A percentile compares a stretch with the other conserved stretches of the same genome.
These are phyloP conservation scores for Ochropleura leucogaster DNA, from an alignment of 2,888 invertebrate species.

Conservation along the genomic window DNA sequence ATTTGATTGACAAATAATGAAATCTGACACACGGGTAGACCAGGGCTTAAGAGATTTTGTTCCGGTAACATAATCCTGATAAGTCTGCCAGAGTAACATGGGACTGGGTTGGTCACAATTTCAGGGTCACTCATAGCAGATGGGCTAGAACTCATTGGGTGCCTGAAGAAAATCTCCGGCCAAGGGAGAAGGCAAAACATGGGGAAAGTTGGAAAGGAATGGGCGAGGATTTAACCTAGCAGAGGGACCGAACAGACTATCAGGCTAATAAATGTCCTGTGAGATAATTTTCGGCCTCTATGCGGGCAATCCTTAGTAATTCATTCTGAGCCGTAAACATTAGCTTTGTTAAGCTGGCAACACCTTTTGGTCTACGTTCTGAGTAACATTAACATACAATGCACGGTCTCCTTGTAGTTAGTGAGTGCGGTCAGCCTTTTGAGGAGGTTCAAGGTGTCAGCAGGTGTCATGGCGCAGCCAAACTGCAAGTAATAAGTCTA, in stretches of 20 bases:
- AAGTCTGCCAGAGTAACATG: background rate
- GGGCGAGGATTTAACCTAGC: background rate
- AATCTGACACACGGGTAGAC: background rate
- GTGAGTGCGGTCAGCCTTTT: constrained; percentile 41
- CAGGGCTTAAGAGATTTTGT: background rate
- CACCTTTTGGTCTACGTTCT: constrained; percentile 33
- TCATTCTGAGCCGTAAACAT: constrained; percentile 31
- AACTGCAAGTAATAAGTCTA: constrained; percentile 42
- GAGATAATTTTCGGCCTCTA: background rate
- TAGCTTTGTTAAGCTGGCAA: constrained; percentile 21
- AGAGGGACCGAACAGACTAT: background rate
- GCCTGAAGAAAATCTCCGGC: too few species aligned
- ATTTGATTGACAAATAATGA: background rate
- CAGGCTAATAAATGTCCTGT: background rate
- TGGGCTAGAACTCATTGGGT: background rate
- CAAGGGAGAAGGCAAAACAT: background rate
- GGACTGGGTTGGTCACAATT: background rate
- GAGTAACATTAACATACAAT: constrained; percentile 58
- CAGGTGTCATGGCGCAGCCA: constrained; percentile 21
- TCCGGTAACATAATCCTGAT: background rate
- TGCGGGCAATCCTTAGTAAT: constrained; percentile 4
- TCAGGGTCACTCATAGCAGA: background rate
- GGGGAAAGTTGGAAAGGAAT: background rate
- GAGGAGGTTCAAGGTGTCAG: constrained; percentile 50
- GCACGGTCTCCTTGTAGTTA: constrained; percentile 24